phyloP scores from a whole-genome alignment of 2,113 vertebrate genomes.

The Microtus ochrogaster region DNA sequence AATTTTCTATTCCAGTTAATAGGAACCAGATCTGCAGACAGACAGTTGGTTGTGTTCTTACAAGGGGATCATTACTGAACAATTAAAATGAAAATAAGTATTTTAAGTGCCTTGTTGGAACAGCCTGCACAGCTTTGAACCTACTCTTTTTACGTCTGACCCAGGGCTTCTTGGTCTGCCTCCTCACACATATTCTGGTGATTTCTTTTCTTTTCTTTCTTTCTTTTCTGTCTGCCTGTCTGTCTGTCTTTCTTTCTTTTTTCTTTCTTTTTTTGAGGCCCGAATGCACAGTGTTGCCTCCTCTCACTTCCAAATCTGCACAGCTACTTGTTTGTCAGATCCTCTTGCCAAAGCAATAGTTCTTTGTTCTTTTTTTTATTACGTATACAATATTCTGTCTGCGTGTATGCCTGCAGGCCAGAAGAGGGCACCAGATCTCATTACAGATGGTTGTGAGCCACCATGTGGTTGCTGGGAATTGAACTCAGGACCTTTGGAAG shows the following conservation, averaged over 20 bases:
- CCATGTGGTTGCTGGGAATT: too few relatives aligned
- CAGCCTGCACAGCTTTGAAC: neutral
- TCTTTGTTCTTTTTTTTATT: constrained; percentile 31
- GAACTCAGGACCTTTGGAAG: too few relatives aligned
- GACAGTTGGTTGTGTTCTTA: neutral
- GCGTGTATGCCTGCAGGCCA: too few relatives aligned
- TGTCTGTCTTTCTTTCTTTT: too few relatives aligned
- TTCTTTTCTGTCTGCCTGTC: too few relatives aligned
- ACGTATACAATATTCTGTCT: too few relatives aligned
- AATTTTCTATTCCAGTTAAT: neutral
- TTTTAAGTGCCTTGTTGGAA: neutral
- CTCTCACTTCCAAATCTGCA: neutral
- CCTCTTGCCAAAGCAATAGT: neutral
- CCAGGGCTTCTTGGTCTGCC: neutral
- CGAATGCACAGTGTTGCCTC: neutral
- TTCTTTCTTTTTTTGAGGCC: neutral
- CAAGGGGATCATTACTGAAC: neutral
- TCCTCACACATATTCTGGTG: neutral
- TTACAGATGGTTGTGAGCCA: too few relatives aligned
- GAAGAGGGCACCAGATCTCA: too few relatives aligned
- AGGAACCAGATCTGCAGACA: constrained; percentile 3
- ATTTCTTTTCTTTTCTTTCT: too few relatives aligned
- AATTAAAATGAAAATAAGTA: constrained; percentile 55
- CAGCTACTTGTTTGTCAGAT: constrained; percentile 5
- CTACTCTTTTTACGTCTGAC: neutral